Percentiles rank a stretch among this genome's conserved stretches.
Evolutionary conservation across 2,888 invertebrate species (phyloP).

Genomic region (Orthosia cruda): DNA sequence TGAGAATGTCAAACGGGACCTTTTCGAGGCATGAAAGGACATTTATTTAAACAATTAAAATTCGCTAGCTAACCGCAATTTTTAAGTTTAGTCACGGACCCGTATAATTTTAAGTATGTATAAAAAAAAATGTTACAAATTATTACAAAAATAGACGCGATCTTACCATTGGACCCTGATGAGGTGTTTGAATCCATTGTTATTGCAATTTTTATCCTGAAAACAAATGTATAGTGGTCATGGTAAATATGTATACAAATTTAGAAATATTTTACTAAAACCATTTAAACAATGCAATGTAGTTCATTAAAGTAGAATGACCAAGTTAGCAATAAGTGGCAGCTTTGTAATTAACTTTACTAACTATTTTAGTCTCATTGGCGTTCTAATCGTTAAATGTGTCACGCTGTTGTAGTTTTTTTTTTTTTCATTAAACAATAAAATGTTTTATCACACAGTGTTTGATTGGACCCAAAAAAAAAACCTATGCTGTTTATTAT

Average conservation of each 20-base stretch:
- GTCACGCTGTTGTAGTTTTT: not conserved
- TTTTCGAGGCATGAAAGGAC: no score
- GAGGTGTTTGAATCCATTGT: not conserved
- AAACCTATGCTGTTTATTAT: no score
- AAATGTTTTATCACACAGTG: no score
- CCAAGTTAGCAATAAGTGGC: no score
- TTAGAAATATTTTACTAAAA: not conserved
- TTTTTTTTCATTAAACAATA: not conserved
- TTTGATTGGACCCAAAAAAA: no score
- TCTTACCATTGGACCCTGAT: not conserved
- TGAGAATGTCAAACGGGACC: no score
- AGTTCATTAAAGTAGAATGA: no score
- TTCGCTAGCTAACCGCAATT: no score
- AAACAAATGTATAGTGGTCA: not conserved
- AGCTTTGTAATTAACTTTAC: not conserved
- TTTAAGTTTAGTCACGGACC: no score
- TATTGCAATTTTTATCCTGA: not conserved
- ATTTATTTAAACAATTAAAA: no score
- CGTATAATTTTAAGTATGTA: no score
- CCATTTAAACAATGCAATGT: not conserved
- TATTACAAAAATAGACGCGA: not conserved
- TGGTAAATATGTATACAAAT: not conserved
- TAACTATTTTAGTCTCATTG: not conserved
- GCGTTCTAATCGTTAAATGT: not conserved
- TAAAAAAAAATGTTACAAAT: not conserved